Conservation (phyloP, 1,140 invertebrate genomes). For the Saccostrea cuccullata region DNA sequence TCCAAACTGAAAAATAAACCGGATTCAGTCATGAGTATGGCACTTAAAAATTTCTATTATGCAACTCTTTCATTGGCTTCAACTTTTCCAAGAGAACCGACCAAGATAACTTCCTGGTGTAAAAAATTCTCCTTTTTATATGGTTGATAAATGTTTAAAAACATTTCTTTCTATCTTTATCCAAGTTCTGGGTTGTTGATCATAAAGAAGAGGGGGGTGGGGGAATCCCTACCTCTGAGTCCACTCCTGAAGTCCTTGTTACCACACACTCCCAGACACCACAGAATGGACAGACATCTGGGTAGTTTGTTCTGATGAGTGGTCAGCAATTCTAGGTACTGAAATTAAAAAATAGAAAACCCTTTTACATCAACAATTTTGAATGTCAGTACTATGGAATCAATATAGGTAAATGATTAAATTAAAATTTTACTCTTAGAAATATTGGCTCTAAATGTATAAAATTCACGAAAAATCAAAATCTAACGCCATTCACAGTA, state of each 20-base stretch:
- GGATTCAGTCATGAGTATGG: background rate
- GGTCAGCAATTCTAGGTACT: slow-evolving; percentile 74
- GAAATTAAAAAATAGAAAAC: slow-evolving; percentile 43
- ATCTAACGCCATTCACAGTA: background rate
- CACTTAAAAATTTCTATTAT: background rate
- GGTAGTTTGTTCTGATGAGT: slow-evolving; percentile 86
- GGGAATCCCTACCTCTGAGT: slow-evolving; percentile 82
- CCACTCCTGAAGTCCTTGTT: slow-evolving; percentile 84
- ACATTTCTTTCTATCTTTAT: too few relatives aligned
- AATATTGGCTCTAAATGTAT: too few relatives aligned
- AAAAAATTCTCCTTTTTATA: too few relatives aligned
- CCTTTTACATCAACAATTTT: too few relatives aligned
- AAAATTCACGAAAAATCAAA: too few relatives aligned
- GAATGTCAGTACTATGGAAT: too few relatives aligned
- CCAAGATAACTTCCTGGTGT: background rate
- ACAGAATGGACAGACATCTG: slow-evolving; percentile 87
- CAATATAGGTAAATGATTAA: too few relatives aligned
- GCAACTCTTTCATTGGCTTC: background rate
- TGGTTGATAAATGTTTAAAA: too few relatives aligned
- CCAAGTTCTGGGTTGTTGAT: too few relatives aligned
- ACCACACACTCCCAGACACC: slow-evolving; percentile 88
- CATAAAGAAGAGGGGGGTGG: background rate
- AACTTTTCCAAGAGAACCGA: background rate
- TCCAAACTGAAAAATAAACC: slow-evolving; percentile 83
- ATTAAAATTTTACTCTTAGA: too few relatives aligned